phyloP scores from a whole-genome alignment of 2,888 invertebrate species.

The Standfussiana lucernea region DNA sequence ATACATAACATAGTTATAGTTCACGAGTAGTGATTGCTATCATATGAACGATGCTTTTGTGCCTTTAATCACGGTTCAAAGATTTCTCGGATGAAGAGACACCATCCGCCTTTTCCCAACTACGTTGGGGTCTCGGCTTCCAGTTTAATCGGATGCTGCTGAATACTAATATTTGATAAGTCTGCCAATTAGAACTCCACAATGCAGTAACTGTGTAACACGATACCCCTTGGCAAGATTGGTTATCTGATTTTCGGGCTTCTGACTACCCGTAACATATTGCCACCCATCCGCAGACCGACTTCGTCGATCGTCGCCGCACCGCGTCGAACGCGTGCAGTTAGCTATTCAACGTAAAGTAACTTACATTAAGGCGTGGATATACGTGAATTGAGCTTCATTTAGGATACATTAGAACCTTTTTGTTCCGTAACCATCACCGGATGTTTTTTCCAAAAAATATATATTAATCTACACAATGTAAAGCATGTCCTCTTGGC shows the following conservation, averaged over 20 bases:
- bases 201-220: not conserved
- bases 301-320: not conserved
- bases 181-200: not conserved
- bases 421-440: no score
- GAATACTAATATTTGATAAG: not conserved
- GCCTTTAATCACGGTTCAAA: not conserved
- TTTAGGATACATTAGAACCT: no score
- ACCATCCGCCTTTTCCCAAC: not conserved
- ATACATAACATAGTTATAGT: constrained; percentile 25
- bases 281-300: not conserved
- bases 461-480: no score
- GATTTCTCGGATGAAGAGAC: not conserved
- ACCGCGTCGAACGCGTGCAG: not conserved
- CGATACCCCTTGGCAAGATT: not conserved
- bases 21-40: constrained; percentile 27
- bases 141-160: not conserved
- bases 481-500: no score
- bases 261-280: not conserved
- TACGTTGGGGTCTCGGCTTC: not conserved
- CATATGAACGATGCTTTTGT: constrained; percentile 9
- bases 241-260: not conserved
- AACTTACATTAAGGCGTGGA: not conserved
- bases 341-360: not conserved
- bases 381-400: no score
- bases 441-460: no score